Evolutionary conservation across 2,113 vertebrate genomes (phyloP).

Genomic region (Pangasianodon hypophthalmus): DNA sequence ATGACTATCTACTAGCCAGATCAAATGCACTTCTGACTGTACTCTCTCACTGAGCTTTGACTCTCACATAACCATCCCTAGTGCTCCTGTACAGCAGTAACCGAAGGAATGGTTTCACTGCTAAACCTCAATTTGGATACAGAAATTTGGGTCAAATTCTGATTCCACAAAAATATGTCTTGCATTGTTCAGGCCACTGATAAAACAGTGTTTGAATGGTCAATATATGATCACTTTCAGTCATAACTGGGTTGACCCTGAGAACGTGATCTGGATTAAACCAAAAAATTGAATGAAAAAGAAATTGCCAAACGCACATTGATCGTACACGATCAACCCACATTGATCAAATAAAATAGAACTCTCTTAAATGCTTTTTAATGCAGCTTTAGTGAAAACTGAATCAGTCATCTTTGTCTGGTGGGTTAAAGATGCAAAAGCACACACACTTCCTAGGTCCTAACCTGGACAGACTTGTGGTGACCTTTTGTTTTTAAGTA

Average conservation of each 20-base stretch:
- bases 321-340: not conserved
- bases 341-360: not conserved
- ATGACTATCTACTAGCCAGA: not conserved
- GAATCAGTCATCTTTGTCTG: not conserved
- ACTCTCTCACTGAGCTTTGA: not conserved
- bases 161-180: not conserved
- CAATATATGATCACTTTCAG: not conserved
- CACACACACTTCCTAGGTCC: constrained; percentile 31
- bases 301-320: not conserved
- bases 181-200: not conserved
- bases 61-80: not conserved
- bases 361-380: not conserved
- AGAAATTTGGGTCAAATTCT: not conserved
- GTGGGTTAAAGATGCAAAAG: not conserved
- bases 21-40: not conserved
- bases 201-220: not conserved
- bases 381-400: not conserved
- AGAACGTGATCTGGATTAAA: not conserved
- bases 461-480: constrained; percentile 12
- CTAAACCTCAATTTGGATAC: not conserved
- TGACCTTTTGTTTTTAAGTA: constrained; percentile 22
- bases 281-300: not conserved
- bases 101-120: not conserved
- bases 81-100: not conserved
- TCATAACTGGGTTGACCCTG: not conserved